Evolutionary conservation across 1,140 invertebrate genomes (phyloP).

Genomic region (Metopolophium dirhodum): DNA sequence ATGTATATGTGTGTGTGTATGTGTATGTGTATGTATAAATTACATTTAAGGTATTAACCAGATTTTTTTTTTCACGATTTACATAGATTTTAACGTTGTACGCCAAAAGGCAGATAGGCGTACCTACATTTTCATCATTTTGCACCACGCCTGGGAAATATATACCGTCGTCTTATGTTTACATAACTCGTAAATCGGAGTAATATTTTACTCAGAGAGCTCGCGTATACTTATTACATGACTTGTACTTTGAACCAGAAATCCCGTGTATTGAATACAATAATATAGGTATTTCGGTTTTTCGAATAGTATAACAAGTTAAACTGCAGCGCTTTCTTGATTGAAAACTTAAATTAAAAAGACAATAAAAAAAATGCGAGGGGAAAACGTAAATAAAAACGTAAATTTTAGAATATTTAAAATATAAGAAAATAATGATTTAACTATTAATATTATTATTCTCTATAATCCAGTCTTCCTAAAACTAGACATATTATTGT

Average conservation of each 20-base stretch:
- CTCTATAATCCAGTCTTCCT: conserved; percentile 51
- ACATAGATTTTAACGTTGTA: not conserved
- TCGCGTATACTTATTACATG: not conserved
- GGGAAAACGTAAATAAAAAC: not conserved
- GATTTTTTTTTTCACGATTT: not conserved
- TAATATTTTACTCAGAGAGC: not conserved
- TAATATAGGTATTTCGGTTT: not conserved
- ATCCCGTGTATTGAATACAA: not conserved
- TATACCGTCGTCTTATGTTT: not conserved
- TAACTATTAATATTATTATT: conserved; percentile 17
- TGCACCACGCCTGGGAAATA: not conserved
- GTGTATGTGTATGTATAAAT: not conserved
- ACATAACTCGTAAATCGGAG: not conserved
- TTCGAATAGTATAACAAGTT: not conserved
- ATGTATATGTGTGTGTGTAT: not conserved
- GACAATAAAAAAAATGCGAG: conserved; percentile 16
- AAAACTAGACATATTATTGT: not conserved
- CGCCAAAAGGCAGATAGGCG: not conserved
- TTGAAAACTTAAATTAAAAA: not conserved
- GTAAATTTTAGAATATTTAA: not conserved
- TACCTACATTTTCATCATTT: not conserved
- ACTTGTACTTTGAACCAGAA: not conserved
- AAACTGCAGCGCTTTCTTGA: not conserved
- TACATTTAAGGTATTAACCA: not conserved
- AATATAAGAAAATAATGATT: conserved; percentile 18